These are phyloP conservation scores for Charadrius vociferus DNA, from an alignment of 2,113 vertebrate genomes.

Conservation along the genomic window DNA sequence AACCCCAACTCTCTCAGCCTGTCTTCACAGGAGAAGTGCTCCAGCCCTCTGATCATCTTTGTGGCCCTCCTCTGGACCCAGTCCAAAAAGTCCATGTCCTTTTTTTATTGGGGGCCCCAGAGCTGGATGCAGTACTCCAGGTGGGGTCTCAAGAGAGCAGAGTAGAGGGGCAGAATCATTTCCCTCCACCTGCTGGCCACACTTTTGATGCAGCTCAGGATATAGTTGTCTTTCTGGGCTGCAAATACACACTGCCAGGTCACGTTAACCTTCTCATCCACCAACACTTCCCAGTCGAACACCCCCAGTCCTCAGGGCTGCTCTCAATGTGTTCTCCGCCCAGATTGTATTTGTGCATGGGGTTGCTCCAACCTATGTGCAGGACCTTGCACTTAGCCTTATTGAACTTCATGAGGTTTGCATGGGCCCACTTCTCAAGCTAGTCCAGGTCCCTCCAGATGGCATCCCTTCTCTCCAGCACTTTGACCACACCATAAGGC, in stretches of 20 bases:
- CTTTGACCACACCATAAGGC: neutral
- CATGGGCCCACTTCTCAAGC: neutral
- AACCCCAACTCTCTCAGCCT: neutral
- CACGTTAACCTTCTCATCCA: neutral
- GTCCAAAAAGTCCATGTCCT: neutral
- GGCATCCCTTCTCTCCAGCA: neutral
- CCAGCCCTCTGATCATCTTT: neutral
- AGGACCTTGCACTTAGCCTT: neutral
- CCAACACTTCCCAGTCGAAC: neutral
- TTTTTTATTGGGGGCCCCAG: neutral
- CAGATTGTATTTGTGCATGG: neutral
- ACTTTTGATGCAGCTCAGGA: neutral
- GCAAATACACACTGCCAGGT: neutral
- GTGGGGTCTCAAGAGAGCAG: neutral
- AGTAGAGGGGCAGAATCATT: neutral
- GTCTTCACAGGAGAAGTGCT: neutral
- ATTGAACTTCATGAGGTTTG: neutral
- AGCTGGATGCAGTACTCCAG: neutral
- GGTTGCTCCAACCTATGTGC: neutral
- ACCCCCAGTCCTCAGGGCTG: neutral
- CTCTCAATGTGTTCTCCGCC: neutral
- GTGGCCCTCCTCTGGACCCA: neutral
- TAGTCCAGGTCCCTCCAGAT: neutral
- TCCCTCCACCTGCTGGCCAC: neutral
- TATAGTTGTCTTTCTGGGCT: neutral